Base-by-base conservation (phyloP, 2,888 invertebrate genomes). In the Heliothis peltigera region DNA sequence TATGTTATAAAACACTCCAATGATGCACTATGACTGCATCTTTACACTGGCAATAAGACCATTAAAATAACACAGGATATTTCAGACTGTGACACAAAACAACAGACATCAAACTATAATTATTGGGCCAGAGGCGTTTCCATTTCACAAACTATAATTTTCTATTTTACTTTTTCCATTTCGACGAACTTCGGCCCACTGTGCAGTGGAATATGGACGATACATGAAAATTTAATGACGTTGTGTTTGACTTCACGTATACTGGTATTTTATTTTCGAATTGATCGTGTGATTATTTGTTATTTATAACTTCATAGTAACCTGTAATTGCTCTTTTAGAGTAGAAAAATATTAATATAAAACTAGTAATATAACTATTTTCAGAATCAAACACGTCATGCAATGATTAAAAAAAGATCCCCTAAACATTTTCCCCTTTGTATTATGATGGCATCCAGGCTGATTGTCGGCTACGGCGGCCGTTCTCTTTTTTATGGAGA, bases 101-200 rank as follows among this genome's bases (percentile, higher is more conserved):
- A 71, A 70, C 63, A 62, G 54, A 68, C 63, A 67, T 77, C 64
- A 60, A 51, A 44, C 53, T 53, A 43, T 80, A 73, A 82, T 81
- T 82, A 77, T 62, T 44, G 60, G 66, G 19, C 64, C 49, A 32
- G 48, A 72, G 57, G 72, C 68, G 75, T 80, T 69, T 66, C 70
- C 57, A 61, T 74, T 77, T 70, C 70, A 75, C 68, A 74, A 64
- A 68, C 75, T 65, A 60, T 75, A 72, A 80, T 81, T 81, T 80
- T 67, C 73, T 49, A 62, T 70, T 69, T 39, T 21, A 56, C 53
- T 75, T 68, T 65, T 65, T 59, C 64, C 58, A 46, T 28, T 78
- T 63, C 49, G 35, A 25, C 6, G 44, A 69, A 69, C 57, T 62
- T 59, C 53, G 17, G 15, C 32, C 22, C 46, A 64, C 51, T 51